These are phyloP conservation scores for Drosophila incognita DNA, from an alignment of 2,888 invertebrate species.

Conservation along the genomic window DNA sequence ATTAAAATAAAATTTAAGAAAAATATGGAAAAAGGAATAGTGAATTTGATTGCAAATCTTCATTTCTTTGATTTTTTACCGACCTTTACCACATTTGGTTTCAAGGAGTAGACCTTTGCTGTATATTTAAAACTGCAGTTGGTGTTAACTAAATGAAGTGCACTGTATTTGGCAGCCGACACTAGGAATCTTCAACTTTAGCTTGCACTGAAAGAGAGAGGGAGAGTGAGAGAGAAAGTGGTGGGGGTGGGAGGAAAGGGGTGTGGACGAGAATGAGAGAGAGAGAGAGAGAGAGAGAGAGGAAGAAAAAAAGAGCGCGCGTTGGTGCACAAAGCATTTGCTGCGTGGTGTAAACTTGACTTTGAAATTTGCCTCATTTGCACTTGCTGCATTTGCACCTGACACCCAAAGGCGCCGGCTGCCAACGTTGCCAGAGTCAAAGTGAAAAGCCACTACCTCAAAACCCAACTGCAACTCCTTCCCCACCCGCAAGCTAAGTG, in stretches of 20 bases:
- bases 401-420: slow-evolving; percentile 33
- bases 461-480: background rate
- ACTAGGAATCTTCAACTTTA: slow-evolving; percentile 35
- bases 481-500: background rate
- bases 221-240: background rate
- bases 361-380: slow-evolving; percentile 80
- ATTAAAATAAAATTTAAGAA: background rate
- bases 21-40: background rate
- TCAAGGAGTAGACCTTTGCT: background rate
- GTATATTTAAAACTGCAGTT: background rate
- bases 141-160: slow-evolving; percentile 17
- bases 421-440: slow-evolving; percentile 22
- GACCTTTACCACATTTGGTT: background rate
- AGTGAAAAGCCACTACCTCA: background rate
- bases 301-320: slow-evolving; percentile 11
- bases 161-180: slow-evolving; percentile 21
- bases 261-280: background rate
- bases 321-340: slow-evolving; percentile 71
- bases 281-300: background rate
- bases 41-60: background rate
- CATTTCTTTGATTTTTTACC: background rate
- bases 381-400: slow-evolving; percentile 70
- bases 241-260: too few relatives aligned
- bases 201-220: slow-evolving; percentile 8
- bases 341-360: slow-evolving; percentile 80